A percentile compares a stretch with the other conserved stretches of the same genome.
Conservation (phyloP, 1,140 invertebrate species). For the Drosophila sucinea region DNA sequence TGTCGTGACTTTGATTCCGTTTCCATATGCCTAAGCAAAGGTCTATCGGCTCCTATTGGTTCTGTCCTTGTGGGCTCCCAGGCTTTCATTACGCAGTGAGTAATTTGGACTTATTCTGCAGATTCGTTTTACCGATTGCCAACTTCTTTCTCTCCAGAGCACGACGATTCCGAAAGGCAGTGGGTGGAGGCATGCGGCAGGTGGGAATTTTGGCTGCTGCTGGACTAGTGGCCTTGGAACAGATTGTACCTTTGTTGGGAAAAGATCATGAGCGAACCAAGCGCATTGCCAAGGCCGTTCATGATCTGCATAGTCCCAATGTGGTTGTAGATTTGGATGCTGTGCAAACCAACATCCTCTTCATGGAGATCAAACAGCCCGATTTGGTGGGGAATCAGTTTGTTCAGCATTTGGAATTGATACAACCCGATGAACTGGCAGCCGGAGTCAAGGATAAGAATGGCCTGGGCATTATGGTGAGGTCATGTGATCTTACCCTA, state of each 20-base stretch:
- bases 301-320: conserved; percentile 84
- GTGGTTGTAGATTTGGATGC: conserved; percentile 87
- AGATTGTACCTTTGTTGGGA: conserved; percentile 87
- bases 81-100: conserved; percentile 91
- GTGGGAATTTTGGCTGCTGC: conserved; percentile 94
- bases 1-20: conserved; percentile 90
- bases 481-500: not conserved
- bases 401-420: not conserved
- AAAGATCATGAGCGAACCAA: conserved; percentile 90
- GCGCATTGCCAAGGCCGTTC: conserved; percentile 88
- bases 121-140: not conserved
- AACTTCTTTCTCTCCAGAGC: conserved; percentile 30
- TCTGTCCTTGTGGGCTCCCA: conserved; percentile 92
- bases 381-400: not conserved
- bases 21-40: conserved; percentile 93
- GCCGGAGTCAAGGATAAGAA: not conserved
- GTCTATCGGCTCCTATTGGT: conserved; percentile 94
- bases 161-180: conserved; percentile 89
- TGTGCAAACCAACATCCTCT: conserved; percentile 92
- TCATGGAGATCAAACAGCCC: conserved; percentile 85
- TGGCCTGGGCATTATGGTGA: not conserved
- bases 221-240: conserved; percentile 91
- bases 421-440: not conserved
- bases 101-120: conserved; percentile 35
- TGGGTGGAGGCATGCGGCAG: conserved; percentile 97